phyloP scores from a whole-genome alignment of 2,113 vertebrate genomes.

The Symphodus melops region DNA sequence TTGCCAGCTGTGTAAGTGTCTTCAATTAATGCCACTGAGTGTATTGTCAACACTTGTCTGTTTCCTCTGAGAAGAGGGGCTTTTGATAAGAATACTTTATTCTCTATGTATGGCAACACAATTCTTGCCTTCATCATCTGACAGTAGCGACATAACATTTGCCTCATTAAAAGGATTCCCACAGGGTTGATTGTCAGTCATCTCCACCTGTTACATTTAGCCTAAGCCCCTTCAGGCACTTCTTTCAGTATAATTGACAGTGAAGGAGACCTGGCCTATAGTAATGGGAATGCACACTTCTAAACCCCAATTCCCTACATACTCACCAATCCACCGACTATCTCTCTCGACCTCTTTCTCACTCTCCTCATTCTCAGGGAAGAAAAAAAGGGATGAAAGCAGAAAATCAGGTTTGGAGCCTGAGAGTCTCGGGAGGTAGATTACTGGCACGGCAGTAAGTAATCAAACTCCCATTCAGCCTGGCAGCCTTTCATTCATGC shows the following conservation, averaged over 20 bases:
- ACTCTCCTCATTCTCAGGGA: conserved; percentile 1
- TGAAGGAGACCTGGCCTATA: conserved; percentile 14
- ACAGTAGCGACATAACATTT: conserved; percentile 23
- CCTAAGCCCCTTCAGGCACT: conserved; percentile 6
- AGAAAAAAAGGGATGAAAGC: conserved; percentile 24
- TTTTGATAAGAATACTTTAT: conserved; percentile 18
- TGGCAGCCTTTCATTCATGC: conserved; percentile 31
- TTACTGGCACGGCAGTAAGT: conserved; percentile 22
- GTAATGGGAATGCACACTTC: conserved; percentile 24
- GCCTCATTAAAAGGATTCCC: conserved; percentile 39
- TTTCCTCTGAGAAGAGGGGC: conserved; percentile 1
- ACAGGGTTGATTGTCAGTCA: conserved; percentile 30
- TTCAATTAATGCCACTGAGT: background rate
- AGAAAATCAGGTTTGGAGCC: conserved; percentile 2
- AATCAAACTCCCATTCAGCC: conserved; percentile 52
- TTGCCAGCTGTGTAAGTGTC: background rate
- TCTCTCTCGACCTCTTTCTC: background rate
- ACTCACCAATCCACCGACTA: background rate
- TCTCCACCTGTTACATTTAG: conserved; percentile 41
- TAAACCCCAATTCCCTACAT: conserved; percentile 14
- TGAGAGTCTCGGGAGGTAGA: conserved; percentile 21
- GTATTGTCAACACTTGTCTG: background rate
- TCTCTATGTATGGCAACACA: background rate
- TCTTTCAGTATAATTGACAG: conserved; percentile 16
- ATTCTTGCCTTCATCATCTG: conserved; percentile 16